phyloP scores from a whole-genome alignment of 2,797 vertebrate species.

The Rhodeus uyekii region DNA sequence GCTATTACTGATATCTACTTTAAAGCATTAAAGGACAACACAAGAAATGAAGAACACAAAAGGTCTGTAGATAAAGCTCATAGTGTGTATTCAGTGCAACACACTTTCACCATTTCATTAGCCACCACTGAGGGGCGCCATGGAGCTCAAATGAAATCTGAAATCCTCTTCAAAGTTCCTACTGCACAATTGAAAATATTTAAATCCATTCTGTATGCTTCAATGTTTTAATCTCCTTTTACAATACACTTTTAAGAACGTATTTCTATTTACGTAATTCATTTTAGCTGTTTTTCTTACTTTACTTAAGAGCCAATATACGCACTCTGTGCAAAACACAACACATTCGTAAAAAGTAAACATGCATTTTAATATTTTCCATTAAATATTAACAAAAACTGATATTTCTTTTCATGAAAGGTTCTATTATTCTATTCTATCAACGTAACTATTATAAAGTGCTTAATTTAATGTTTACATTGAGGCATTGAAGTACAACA shows the following conservation, averaged over 20 bases:
- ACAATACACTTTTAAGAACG: not conserved
- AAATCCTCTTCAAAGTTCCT: not conserved
- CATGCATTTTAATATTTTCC: not conserved
- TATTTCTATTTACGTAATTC: not conserved
- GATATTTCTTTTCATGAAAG: not conserved
- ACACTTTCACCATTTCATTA: not conserved
- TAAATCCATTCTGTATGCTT: not conserved
- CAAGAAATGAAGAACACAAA: not conserved
- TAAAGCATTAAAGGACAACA: not conserved
- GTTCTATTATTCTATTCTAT: not conserved
- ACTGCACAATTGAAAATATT: not conserved
- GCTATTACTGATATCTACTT: not conserved
- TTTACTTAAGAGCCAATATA: too few species aligned
- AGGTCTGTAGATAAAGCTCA: not conserved
- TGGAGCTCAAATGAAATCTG: slow-evolving; percentile 55
- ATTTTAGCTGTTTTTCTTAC: not conserved
- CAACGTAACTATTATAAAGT: not conserved
- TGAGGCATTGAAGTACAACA: not conserved
- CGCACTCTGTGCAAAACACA: too few species aligned
- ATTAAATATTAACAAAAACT: not conserved
- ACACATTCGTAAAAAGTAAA: too few species aligned
- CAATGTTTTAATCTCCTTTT: not conserved
- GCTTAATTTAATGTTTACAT: not conserved
- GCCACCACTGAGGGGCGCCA: slow-evolving; percentile 75
- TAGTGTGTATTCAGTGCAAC: slow-evolving; percentile 13